Evolutionary conservation across 1,140 invertebrate species (phyloP).

Genomic region (Amyelois transitella): DNA sequence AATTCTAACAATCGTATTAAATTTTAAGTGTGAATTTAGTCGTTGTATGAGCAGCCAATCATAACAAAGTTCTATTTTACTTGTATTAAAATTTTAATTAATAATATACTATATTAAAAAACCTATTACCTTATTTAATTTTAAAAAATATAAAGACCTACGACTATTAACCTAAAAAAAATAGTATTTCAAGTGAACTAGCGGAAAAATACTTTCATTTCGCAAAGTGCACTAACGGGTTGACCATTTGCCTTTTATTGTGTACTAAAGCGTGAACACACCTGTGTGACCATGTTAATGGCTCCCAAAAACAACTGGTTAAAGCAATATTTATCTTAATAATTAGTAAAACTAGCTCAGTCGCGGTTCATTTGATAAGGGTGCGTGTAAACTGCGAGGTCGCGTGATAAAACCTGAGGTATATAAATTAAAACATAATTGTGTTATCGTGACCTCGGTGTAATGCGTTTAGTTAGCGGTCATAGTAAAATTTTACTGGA

Average conservation of each 20-base stretch:
- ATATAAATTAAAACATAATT: slow-evolving; percentile 74
- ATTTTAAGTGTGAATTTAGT: too few species aligned
- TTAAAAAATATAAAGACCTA: too few species aligned
- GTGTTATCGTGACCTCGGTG: slow-evolving; percentile 67
- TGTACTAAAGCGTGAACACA: slow-evolving; percentile 13
- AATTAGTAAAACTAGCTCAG: slow-evolving; percentile 64
- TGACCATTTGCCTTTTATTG: slow-evolving; percentile 4
- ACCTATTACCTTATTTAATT: too few species aligned
- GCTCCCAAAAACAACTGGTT: slow-evolving; percentile 54
- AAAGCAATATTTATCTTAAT: slow-evolving; percentile 69
- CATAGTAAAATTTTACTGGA: not conserved
- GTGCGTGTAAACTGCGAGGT: slow-evolving; percentile 46
- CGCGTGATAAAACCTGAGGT: slow-evolving; percentile 53
- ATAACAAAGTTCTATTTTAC: too few species aligned
- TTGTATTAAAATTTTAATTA: too few species aligned
- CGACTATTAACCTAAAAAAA: not conserved
- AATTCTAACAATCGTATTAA: too few species aligned
- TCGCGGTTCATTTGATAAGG: slow-evolving; percentile 60
- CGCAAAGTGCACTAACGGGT: not conserved
- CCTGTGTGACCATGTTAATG: slow-evolving; percentile 26
- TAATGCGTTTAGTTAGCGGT: slow-evolving; percentile 30
- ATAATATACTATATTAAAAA: too few species aligned
- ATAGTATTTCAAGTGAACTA: not conserved
- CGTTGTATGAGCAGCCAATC: too few species aligned
- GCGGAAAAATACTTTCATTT: not conserved